Percentiles rank a stretch among this genome's conserved stretches.
Conservation (phyloP, 2,888 invertebrate genomes). For the Leptura quadrifasciata region DNA sequence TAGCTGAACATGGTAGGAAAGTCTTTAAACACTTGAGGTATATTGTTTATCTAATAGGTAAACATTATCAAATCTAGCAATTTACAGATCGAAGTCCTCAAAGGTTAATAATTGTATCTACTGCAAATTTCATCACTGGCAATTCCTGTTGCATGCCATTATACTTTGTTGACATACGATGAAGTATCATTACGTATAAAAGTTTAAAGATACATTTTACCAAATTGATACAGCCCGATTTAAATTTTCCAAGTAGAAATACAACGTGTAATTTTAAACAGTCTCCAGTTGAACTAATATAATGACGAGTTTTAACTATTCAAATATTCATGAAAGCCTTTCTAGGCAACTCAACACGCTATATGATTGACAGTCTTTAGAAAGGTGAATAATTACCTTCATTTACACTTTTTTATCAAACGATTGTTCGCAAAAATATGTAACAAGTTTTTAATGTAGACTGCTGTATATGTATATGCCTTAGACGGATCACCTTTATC, state of each 20-base stretch:
- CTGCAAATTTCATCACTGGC: background rate
- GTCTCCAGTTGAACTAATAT: constrained; percentile 6
- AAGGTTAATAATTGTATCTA: background rate
- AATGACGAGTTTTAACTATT: constrained; percentile 18
- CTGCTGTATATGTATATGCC: background rate
- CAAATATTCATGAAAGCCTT: constrained; percentile 38
- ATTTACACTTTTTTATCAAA: constrained; percentile 31
- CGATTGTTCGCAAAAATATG: constrained; percentile 29
- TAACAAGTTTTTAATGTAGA: background rate
- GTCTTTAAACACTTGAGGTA: too few species aligned
- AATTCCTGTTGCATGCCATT: background rate
- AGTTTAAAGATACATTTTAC: background rate
- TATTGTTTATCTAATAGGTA: background rate
- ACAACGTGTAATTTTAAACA: constrained; percentile 8
- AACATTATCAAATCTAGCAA: too few species aligned
- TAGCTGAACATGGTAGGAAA: too few species aligned
- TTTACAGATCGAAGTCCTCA: too few species aligned
- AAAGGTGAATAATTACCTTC: constrained; percentile 31
- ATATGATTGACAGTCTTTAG: constrained; percentile 40
- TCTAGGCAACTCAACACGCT: constrained; percentile 34
- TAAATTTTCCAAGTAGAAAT: background rate
- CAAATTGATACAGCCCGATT: constrained; percentile 3
- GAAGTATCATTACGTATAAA: background rate
- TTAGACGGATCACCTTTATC: background rate
- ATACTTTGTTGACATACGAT: background rate